Conservation (phyloP, 1,140 invertebrate genomes). For the Ceratina australensis region DNA sequence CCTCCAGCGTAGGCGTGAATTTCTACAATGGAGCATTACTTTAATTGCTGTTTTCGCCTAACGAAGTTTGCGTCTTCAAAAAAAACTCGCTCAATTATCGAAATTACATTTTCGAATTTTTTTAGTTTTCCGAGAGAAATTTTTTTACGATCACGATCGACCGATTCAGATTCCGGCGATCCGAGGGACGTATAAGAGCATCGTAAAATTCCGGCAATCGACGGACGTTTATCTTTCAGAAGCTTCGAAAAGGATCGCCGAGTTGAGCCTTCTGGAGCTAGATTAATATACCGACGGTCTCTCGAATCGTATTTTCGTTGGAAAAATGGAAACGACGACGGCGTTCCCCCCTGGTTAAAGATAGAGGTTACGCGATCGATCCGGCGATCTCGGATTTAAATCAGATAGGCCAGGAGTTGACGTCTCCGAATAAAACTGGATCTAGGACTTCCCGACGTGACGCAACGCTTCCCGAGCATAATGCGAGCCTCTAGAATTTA, state of each 20-base stretch:
- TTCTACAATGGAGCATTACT: too few species aligned
- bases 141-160: constrained; percentile 18
- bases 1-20: too few species aligned
- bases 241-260: not conserved
- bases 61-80: too few species aligned
- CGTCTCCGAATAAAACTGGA: not conserved
- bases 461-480: not conserved
- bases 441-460: not conserved
- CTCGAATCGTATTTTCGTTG: not conserved
- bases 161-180: not conserved
- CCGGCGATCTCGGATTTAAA: not conserved
- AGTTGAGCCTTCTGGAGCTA: not conserved
- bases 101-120: too few species aligned
- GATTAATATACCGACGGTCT: constrained; percentile 18
- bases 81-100: too few species aligned
- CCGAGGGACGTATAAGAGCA: not conserved
- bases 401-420: not conserved
- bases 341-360: not conserved
- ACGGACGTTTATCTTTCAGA: constrained; percentile 33
- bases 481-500: constrained; percentile 5
- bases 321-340: not conserved
- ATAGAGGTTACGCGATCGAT: not conserved
- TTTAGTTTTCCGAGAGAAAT: constrained; percentile 2
- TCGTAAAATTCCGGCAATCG: constrained; percentile 15
- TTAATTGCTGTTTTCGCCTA: too few species aligned